Base-by-base conservation (phyloP, 1,140 invertebrate species). In the Drosophila tropicalis region DNA sequence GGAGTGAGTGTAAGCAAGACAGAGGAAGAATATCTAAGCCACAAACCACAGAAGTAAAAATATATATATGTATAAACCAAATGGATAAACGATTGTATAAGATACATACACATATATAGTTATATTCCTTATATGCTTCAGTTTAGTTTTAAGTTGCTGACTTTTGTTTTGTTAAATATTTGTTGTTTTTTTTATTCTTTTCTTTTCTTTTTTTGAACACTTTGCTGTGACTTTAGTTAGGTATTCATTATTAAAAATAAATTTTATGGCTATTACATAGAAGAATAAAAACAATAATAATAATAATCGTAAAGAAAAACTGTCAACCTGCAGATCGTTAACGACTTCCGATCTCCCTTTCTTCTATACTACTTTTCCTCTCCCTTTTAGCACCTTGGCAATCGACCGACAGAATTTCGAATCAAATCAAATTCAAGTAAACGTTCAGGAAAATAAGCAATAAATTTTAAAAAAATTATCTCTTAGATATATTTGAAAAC, bases 181-280 rank as follows among this genome's bases (percentile, higher is more conserved):
- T 25, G 22, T 25, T 25, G 22, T 25, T 44, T n/a, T 6, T 44
- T 44, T 3, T 41, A 1, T 5, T 74, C 74, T 75, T 13, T 19
- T 47, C 4, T 36, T 10, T 12, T 41, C 5, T 58, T 7, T 65
- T 65, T 67, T 86, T 87, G 83, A 86, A 86, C 83, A 86, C 82
- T 86, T 79, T 51, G 67, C 82, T 85, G 82, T 85, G 81, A 85
- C 74, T 79, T 86, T 72, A 75, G 69, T 82, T 87, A 89, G 71
- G 58, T 62, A 51, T 51, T 51, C 44, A 51, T 51, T 22, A 51
- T 51, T 22, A 22, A 51, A 51, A 51, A 12, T 51, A 51, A 51
- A 51, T 22, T 51, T 51, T 78, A 73, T 77, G 57, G 62, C 77
- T 80, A 80, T 80, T 75, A 72, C 60, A 47, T 29, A 67, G 56